Percentiles rank a stretch among this genome's conserved stretches.
Evolutionary conservation across 1,140 invertebrate genomes (phyloP).

Genomic region (Brachionus koreanus): DNA sequence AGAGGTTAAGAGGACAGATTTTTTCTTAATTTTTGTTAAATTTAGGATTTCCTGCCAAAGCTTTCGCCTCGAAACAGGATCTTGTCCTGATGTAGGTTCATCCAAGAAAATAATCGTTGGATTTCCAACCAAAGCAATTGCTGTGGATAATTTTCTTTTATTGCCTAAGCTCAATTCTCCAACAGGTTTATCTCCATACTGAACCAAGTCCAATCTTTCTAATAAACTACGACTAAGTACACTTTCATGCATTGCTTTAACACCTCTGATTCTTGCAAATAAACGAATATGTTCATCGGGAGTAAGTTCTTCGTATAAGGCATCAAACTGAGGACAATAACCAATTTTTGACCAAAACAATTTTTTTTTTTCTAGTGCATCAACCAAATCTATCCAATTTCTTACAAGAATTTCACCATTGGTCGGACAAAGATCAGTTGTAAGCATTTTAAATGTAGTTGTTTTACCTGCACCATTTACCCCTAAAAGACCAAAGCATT

Average conservation of each 20-base stretch:
- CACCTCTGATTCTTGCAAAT: slow-evolving; percentile 60
- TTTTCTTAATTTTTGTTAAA: slow-evolving; percentile 47
- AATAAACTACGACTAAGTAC: slow-evolving; percentile 49
- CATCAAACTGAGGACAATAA: slow-evolving; percentile 73
- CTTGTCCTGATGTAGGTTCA: slow-evolving; percentile 42
- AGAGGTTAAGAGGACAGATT: slow-evolving; percentile 29
- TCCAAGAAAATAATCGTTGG: slow-evolving; percentile 71
- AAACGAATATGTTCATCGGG: slow-evolving; percentile 61
- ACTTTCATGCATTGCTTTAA: slow-evolving; percentile 61
- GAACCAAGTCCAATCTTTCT: slow-evolving; percentile 14
- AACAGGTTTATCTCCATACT: slow-evolving; percentile 30
- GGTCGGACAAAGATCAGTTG: slow-evolving; percentile 22
- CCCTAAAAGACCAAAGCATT: slow-evolving; percentile 44
- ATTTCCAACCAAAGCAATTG: slow-evolving; percentile 73
- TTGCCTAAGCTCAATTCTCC: slow-evolving; percentile 65
- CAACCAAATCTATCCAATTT: slow-evolving; percentile 10
- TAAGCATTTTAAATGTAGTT: slow-evolving; percentile 44
- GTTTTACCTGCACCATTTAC: slow-evolving; percentile 45
- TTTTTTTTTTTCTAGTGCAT: slow-evolving; percentile 8
- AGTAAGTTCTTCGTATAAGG: slow-evolving; percentile 58
- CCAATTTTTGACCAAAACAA: slow-evolving; percentile 60
- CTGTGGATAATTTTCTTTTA: slow-evolving; percentile 82
- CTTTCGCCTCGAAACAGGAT: slow-evolving; percentile 29
- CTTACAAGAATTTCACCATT: slow-evolving; percentile 49
- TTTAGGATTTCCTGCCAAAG: slow-evolving; percentile 12